Evolutionary conservation across 2,888 invertebrate species (phyloP).

Genomic region (Geophilus truncorum): DNA sequence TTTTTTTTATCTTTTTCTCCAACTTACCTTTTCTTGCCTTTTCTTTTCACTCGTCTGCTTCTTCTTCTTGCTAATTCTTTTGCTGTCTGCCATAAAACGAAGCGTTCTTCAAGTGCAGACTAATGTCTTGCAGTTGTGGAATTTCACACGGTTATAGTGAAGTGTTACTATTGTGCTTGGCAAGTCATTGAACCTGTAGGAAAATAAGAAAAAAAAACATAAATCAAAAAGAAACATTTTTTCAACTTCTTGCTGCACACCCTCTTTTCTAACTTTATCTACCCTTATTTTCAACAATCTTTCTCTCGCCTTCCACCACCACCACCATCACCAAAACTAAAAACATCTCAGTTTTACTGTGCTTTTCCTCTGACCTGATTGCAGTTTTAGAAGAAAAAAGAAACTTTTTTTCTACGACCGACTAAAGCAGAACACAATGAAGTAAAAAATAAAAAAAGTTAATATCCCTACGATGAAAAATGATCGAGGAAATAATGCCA

Average conservation of each 20-base stretch:
- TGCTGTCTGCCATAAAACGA: not conserved
- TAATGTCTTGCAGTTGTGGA: conserved; percentile 6
- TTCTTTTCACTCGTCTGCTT: not conserved
- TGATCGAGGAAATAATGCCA: not conserved
- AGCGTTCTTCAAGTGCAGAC: not conserved
- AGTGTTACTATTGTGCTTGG: not conserved
- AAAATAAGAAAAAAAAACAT: not conserved
- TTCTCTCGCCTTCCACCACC: not conserved
- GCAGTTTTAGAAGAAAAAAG: not conserved
- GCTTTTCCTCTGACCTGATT: not conserved
- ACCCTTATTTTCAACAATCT: not conserved
- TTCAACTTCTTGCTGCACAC: not conserved
- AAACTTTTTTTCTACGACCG: not conserved
- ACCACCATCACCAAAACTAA: too few species aligned
- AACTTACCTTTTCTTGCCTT: not conserved
- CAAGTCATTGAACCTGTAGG: not conserved
- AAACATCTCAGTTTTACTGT: conserved; percentile 4
- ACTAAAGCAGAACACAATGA: not conserved
- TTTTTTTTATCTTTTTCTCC: not conserved
- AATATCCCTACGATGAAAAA: not conserved
- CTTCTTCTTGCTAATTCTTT: not conserved
- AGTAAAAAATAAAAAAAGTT: not conserved
- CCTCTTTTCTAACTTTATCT: conserved; percentile 3
- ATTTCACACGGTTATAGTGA: conserved; percentile 1
- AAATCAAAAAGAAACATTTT: not conserved